Evolutionary conservation across 2,113 vertebrate species (phyloP), one percentile per base, ranked within the genome.

Genomic region (Sprattus sprattus): DNA sequence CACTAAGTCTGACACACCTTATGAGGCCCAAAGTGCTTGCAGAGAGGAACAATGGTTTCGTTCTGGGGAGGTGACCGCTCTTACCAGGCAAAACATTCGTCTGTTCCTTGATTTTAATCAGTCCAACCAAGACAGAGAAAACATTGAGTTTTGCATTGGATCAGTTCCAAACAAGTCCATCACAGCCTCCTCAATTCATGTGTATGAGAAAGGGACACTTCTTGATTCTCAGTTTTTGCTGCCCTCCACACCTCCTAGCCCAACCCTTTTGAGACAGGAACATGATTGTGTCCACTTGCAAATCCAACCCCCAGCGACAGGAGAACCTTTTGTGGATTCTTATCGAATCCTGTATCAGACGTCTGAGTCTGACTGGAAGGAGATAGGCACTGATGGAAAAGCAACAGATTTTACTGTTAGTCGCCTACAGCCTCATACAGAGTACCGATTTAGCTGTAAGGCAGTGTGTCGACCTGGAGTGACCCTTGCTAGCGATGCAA

Each of bases 401-500:
- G 83, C 80, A 8, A 54, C 20, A 1, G 11, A 67, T 9, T 16
- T 84, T 25, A 83, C 81, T 4, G n/a, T 90, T 20, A 71, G 86
- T 20, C 32, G 64, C 16, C 57, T 90, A 67, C 8, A 88, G 11
- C 85, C 88, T 10, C 32, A 89, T 28, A 87, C 47, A 83, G 57
- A 85, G 6, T 90, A 90, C 25, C 25, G 46, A 32, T 89, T 90
- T 45, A 87, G 45, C 45, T 87, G 82, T 54, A 83, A 84, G 83
- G 90, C 90, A 2, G 90, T 88, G 10, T 90, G 88, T 64, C 71
- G 67, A 82, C 86, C 88, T 9, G 89, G 89, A 54, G 84, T 88
- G 6, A 88, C 87, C 85, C 81, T 84, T 0, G 3, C 82, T n/a
- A 89, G 88, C 64, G 84, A 89, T 45, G 25, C 82, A 39, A 88